These are phyloP conservation scores for Drosophila elegans DNA, from an alignment of 1,140 invertebrate genomes.

Conservation along the genomic window DNA sequence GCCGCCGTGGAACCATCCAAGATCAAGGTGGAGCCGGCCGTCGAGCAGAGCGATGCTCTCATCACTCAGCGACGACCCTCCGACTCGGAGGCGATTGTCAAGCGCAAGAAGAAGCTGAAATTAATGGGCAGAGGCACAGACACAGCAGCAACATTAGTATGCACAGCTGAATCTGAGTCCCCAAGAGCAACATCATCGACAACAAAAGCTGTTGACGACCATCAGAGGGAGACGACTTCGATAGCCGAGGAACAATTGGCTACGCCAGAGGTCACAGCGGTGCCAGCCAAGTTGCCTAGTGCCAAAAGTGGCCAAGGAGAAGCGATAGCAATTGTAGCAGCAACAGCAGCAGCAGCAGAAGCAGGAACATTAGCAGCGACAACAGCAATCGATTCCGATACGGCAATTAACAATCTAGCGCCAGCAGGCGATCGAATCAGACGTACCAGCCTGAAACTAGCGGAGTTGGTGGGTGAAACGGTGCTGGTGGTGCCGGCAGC, in stretches of 20 bases:
- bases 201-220: constrained; percentile 24
- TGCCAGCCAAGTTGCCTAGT: constrained; percentile 55
- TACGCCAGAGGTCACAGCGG: constrained; percentile 66
- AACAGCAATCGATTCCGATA: constrained; percentile 51
- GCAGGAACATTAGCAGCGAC: constrained; percentile 23
- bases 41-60: constrained; percentile 53
- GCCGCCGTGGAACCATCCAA: constrained; percentile 77
- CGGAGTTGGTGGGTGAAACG: constrained; percentile 68
- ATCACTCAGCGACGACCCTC: constrained; percentile 73
- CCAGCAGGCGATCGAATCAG: constrained; percentile 53
- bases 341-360: constrained; percentile 19
- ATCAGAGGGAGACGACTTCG: constrained; percentile 36
- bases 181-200: constrained; percentile 15
- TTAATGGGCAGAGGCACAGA: constrained; percentile 46
- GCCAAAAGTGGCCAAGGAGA: constrained; percentile 61
- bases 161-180: background rate
- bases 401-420: constrained; percentile 56
- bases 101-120: constrained; percentile 76
- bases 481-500: constrained; percentile 60
- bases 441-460: constrained; percentile 67
- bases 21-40: constrained; percentile 65
- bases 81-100: constrained; percentile 77
- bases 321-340: background rate
- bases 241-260: constrained; percentile 52
- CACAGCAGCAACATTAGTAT: constrained; percentile 2